Evolutionary conservation across 2,797 vertebrate species (phyloP), one percentile per base, ranked within the genome.

Genomic region (Typhlichthys subterraneus): DNA sequence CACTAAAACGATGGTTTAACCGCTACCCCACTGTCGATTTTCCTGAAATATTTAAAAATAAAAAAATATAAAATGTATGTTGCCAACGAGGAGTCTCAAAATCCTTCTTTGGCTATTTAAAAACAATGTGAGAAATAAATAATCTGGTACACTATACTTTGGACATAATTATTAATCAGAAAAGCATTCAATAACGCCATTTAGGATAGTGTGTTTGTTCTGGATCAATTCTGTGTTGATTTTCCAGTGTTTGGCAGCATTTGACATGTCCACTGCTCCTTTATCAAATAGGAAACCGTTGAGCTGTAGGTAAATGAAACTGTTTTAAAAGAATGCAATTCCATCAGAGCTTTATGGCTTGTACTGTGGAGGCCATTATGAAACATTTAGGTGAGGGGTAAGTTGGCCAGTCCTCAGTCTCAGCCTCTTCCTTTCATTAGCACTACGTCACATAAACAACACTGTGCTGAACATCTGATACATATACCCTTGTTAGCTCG

Each of bases 151-250:
- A 13, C 48, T 48, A 59, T 38, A 47, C 57, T 52, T 59, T 54
- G 13, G 33, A 38, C 33, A 6, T 38, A 38, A 38, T 8, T 38
- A 38, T 9, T 38, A 15, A 13, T 71, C 33, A 11, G 2, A 54
- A 46, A 65, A 23, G 11, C 61, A 64, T 74, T 62, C 53, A 52
- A 8, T 60, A 70, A 67, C 49, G 42, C 38, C n/a, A 5, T 45
- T 61, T 31, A 15, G 55, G 49, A 47, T 68, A 38, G 64, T 54
- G 61, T 59, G 50, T 47, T 1, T 23, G 61, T 45, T 42, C 14
- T 14, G 2, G 15, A 29, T 4, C 50, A 23, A 8, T 52, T 12
- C 12, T 6, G 23, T 23, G 17, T 29, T 63, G 17, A 49, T 9
- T 59, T 23, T 58, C 10, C n/a, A 15, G n/a, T 52, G 4, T 9